These are phyloP conservation scores for Philotrypesis tridentata DNA, from an alignment of 1,140 invertebrate genomes.

Conservation along the genomic window DNA sequence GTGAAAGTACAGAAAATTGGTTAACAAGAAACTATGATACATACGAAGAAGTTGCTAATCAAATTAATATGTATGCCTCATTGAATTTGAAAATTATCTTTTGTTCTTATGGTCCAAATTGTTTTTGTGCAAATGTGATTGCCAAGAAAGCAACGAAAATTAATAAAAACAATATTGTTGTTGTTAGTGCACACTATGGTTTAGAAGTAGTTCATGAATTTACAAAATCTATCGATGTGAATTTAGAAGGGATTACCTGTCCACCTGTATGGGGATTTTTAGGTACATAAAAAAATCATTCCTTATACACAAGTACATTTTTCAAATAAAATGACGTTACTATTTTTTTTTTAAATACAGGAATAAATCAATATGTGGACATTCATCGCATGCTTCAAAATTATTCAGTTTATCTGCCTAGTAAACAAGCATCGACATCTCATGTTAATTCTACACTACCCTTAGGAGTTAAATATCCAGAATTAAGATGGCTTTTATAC, in stretches of 20 bases:
- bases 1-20: slow-evolving; percentile 11
- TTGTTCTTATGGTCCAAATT: slow-evolving; percentile 53
- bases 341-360: slow-evolving; percentile 34
- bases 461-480: slow-evolving; percentile 39
- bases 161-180: slow-evolving; percentile 53
- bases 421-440: slow-evolving; percentile 40
- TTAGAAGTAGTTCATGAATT: slow-evolving; percentile 50
- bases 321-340: background rate
- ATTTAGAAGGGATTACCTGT: slow-evolving; percentile 49
- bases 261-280: slow-evolving; percentile 59
- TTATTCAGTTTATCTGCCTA: slow-evolving; percentile 39
- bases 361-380: slow-evolving; percentile 55
- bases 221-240: slow-evolving; percentile 34
- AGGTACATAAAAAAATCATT: slow-evolving; percentile 40
- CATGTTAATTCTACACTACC: slow-evolving; percentile 27
- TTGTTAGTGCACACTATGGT: slow-evolving; percentile 53
- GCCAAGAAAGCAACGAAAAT: slow-evolving; percentile 49
- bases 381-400: slow-evolving; percentile 51
- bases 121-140: slow-evolving; percentile 53
- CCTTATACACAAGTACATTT: background rate
- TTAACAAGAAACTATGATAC: slow-evolving; percentile 49
- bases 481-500: slow-evolving; percentile 56
- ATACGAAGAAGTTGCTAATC: slow-evolving; percentile 39
- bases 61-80: slow-evolving; percentile 52
- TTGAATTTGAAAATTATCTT: slow-evolving; percentile 55